Percentiles rank a stretch among this genome's conserved stretches.
Evolutionary conservation across 2,888 invertebrate species (phyloP).

Genomic region (Xiphydria camelus): DNA sequence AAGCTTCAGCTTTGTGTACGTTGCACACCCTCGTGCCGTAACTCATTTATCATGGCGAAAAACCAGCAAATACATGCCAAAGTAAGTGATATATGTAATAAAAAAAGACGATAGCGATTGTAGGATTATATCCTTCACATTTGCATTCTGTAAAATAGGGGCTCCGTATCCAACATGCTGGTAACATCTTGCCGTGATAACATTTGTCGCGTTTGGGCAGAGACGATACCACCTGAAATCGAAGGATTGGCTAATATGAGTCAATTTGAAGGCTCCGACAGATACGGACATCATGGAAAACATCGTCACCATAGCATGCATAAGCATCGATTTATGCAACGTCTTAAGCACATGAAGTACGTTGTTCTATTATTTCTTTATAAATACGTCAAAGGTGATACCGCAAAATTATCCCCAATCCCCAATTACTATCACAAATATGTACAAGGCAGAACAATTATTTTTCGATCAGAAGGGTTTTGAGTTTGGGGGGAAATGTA

Average conservation of each 20-base stretch:
- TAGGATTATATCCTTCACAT: conserved; percentile 7
- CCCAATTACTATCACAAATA: not conserved
- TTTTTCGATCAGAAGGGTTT: no score
- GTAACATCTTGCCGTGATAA: conserved; percentile 98
- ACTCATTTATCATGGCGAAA: conserved; percentile 98
- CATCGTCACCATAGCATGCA: conserved; percentile 86
- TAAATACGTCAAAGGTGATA: not conserved
- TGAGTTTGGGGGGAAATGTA: no score
- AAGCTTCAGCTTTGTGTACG: conserved; percentile 93
- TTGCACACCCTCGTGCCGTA: conserved; percentile 95
- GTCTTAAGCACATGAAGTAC: conserved; percentile 96
- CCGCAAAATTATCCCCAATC: not conserved
- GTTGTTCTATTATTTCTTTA: conserved; percentile 28
- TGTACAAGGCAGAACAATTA: no score
- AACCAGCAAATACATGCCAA: conserved; percentile 99
- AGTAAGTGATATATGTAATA: conserved; percentile 67
- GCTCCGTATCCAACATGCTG: conserved; percentile 96
- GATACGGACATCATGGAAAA: conserved; percentile 69
- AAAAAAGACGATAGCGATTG: not conserved
- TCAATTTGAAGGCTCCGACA: conserved; percentile 65
- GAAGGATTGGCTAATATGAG: conserved; percentile 82
- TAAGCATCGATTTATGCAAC: conserved; percentile 94
- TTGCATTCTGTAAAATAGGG: conserved; percentile 62
- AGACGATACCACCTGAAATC: conserved; percentile 89
- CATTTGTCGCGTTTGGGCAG: conserved; percentile 98